Base-by-base conservation (phyloP, 2,888 invertebrate species). In the Dasysyrphus albostriatus region DNA sequence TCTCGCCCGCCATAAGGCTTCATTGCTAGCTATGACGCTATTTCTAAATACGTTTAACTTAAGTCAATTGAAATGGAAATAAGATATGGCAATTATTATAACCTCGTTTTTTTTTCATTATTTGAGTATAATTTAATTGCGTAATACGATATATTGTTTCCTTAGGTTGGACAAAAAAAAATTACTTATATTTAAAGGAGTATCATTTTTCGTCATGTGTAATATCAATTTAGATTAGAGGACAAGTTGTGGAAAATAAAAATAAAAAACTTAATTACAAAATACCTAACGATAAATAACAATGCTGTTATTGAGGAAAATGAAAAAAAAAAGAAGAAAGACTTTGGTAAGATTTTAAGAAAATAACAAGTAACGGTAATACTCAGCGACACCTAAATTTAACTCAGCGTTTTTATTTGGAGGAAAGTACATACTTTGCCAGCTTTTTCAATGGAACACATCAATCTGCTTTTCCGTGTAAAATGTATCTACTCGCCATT, bases 31-130 rank as follows among this genome's bases (percentile, higher is more conserved):
- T 49, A 49, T 67, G 34, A 67, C 34, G 34, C 34, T 44, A 12
- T 32, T 44, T 44, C 3, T 56, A 29, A 42, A 61, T 9, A 42
- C 61, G 16, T n/a, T 47, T 8, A 34, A 49, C 34, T 67, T 14
- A 67, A 67, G 34, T 29, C 67, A 67, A 67, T 67, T 67, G 49
- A 67, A 49, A 34, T 67, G 16, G 65, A 65, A 65, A 65, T 47
- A 65, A 65, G 44, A 49, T 67, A 49, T 14, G 4, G 19, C 49
- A 67, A 67, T 49, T 49, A 34, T 34, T 49, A 19, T 49, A 49
- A 49, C 49, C 67, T 67, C 19, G 67, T 19, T 67, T n/a, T 65
- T 47, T 47, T 16, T 19, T 24, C 8, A 3, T 16, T 34, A 29
- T 65, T 65, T 65, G 9, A 29, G 24, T 44, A 44, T 44, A 10